Percentiles rank a stretch among this genome's conserved stretches.
Evolutionary conservation across 2,797 vertebrate genomes (phyloP).

Genomic region (Threskiornis aethiopicus): DNA sequence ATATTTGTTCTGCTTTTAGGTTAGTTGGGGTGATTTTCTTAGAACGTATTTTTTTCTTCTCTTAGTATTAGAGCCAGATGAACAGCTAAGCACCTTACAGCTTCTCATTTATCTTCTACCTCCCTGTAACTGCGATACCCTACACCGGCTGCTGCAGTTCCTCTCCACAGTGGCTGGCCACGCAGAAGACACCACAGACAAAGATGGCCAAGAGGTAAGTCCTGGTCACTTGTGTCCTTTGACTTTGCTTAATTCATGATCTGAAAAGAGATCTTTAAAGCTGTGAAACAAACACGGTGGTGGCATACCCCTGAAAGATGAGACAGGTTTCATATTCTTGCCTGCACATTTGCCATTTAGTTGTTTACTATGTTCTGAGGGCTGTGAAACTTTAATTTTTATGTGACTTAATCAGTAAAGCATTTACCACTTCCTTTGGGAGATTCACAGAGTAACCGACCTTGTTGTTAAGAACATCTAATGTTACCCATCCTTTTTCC

Average conservation of each 20-base stretch:
- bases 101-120: conserved; percentile 95
- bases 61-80: conserved; percentile 86
- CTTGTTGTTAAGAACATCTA: not conserved
- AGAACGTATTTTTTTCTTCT: conserved; percentile 44
- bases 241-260: not conserved
- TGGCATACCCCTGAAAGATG: not conserved
- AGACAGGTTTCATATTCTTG: not conserved
- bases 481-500: not conserved
- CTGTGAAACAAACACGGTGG: not conserved
- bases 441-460: not conserved
- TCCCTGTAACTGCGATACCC: conserved; percentile 95
- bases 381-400: not conserved
- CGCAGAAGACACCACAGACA: conserved; percentile 83
- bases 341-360: not conserved
- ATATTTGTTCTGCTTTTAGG: conserved; percentile 14
- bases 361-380: not conserved
- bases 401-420: not conserved
- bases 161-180: conserved; percentile 90
- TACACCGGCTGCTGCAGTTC: conserved; percentile 91
- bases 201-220: conserved; percentile 85
- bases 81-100: conserved; percentile 86
- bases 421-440: not conserved
- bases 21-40: conserved; percentile 47
- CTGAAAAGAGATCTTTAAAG: not conserved
- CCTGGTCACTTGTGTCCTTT: not conserved